phyloP scores from a whole-genome alignment of 2,113 vertebrate species.

The Bolborhynchus lineola region DNA sequence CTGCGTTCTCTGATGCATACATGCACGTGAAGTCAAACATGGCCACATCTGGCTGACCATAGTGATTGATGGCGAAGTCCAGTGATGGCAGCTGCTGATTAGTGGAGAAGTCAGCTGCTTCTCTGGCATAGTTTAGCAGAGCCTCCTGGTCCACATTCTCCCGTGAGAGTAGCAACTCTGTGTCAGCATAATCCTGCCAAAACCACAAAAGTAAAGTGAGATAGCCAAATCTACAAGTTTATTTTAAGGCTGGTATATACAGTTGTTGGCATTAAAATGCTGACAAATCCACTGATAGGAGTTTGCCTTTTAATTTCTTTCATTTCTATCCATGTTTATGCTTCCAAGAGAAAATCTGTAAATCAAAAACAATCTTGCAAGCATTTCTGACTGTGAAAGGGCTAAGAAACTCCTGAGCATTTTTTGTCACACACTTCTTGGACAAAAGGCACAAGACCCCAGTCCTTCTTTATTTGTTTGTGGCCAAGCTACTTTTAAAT shows the following conservation, averaged over 20 bases:
- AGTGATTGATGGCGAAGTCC: conserved; percentile 98
- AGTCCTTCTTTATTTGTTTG: not conserved
- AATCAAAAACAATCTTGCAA: not conserved
- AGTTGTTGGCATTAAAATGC: not conserved
- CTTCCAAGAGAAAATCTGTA: not conserved
- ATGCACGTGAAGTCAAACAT: conserved; percentile 99
- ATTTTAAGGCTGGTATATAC: not conserved
- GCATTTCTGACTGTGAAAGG: not conserved
- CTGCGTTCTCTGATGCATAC: conserved; percentile 96
- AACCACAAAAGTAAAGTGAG: not conserved
- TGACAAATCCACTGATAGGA: not conserved
- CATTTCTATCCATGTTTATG: not conserved
- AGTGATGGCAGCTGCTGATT: conserved; percentile 91
- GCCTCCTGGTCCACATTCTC: conserved; percentile 95
- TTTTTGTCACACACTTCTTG: not conserved
- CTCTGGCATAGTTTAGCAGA: conserved; percentile 88
- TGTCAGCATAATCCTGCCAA: conserved; percentile 90
- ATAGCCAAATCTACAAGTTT: not conserved
- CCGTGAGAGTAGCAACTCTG: conserved; percentile 90
- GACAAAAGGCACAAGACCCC: not conserved
- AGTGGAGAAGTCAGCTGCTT: conserved; percentile 96
- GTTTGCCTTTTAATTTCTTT: not conserved
- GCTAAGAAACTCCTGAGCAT: not conserved
- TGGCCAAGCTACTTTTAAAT: not conserved
- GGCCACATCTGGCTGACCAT: conserved; percentile 95